Evolutionary conservation across 2,113 vertebrate genomes (phyloP), one percentile per base, ranked within the genome.

Genomic region (Illadopsis cleaveri): DNA sequence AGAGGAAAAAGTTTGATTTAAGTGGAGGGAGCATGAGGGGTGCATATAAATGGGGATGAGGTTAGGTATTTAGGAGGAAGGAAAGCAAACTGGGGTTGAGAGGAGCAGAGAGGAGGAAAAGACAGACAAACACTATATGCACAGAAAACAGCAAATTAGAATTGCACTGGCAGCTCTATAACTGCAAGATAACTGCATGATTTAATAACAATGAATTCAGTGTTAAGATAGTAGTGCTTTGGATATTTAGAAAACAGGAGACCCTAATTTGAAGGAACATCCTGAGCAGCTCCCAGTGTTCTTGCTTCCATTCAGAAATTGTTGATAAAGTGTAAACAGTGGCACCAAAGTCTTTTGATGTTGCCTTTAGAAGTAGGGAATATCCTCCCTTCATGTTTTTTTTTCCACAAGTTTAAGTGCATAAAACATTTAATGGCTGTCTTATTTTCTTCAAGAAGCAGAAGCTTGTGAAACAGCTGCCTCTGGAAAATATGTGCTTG

Each of bases 381-480:
- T 82, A 56, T 57, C n/a, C 5, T 93, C 7, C 9, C 23, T 72
- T 61, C 62, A 24, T 72, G 20, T 4, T 30, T 72, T 78, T 60
- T 47, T 37, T 19, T 9, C 9, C 33, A n/a, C 31, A 37, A 17
- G 10, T 90, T 48, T 91, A 85, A 81, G 44, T 77, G 18, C 66
- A 33, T 38, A 58, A 80, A 70, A 12, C 1, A 21, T 92, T 96
- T 86, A 95, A 81, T 51, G n/a, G 6, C 45, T 96, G 16, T 94
- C 38, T 94, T 95, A 51, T 94, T 98, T 98, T 77, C 88, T 97
- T 95, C 95, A 99, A 99, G 99, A 99, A 99, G 98, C 99, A 99
- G 98, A 99, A 99, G 94, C 98, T 99, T 60, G 99, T 99, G 96
- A 99, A 99, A 86, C 98, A 99, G 97, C 87, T 99, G 81, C 99